Evolutionary conservation across 1,140 invertebrate species (phyloP), one percentile per base, ranked within the genome.

Genomic region (Chelonus insularis): DNA sequence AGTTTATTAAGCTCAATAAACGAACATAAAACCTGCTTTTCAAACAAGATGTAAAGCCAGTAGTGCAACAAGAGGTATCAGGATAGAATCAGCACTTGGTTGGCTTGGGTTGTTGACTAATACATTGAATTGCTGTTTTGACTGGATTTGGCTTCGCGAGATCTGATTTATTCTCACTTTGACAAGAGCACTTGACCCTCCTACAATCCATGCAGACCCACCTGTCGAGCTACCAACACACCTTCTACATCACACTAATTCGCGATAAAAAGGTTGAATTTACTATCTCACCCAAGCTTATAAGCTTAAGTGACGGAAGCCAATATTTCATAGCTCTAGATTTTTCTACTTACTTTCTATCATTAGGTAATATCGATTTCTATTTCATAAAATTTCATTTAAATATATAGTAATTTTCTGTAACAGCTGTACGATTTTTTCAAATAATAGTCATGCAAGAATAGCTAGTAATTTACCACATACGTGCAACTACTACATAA

Each of bases 121-220:
- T 74, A 74, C 73, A 79, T 65, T 72, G 72, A 68, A 70, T 57
- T 60, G 71, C 63, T 67, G 67, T 68, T 62, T 37, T 29, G 12
- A 68, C 43, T 70, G 63, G 70, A 65, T 64, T 63, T 72, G 71
- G 57, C 60, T 65, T 50, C 45, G 68, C 56, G 25, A 65, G 52
- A 69, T 66, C 68, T 20, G 69, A 64, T 65, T 74, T 80, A 74
- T 79, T 73, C 56, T 69, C 76, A 67, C 63, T 70, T 47, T 70
- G 71, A 72, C 82, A 84, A 74, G 74, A 70, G 70, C 81, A 84
- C 68, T 83, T 83, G 71, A 84, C 69, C 67, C 73, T 80, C 62
- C 75, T 79, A 80, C 82, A 84, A 63, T 79, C 78, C 72, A 79
- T 76, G 74, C 82, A 84, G 73, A 84, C 76, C 80, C 81, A 83